These are phyloP conservation scores for Chelonoidis abingdonii DNA, from an alignment of 2,113 vertebrate species.

Conservation along the genomic window DNA sequence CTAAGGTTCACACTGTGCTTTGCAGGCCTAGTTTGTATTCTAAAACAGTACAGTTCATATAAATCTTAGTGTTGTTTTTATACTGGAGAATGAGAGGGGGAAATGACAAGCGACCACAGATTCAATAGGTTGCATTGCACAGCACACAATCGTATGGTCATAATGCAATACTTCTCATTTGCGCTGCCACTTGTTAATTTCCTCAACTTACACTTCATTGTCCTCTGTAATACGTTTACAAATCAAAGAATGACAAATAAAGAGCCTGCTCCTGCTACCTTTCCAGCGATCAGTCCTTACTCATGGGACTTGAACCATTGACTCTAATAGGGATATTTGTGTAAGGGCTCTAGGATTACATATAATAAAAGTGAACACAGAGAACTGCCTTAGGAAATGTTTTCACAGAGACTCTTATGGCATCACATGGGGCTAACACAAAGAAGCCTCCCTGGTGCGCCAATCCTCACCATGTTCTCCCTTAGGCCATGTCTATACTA, in stretches of 20 bases:
- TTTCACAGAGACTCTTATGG: constrained; percentile 49
- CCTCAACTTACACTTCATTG: constrained; percentile 64
- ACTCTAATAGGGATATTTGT: constrained; percentile 21
- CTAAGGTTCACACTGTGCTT: constrained; percentile 36
- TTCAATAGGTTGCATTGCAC: constrained; percentile 70
- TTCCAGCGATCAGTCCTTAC: constrained; percentile 23
- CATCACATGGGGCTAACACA: constrained; percentile 24
- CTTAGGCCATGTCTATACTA: neutral
- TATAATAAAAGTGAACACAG: neutral
- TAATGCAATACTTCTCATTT: constrained; percentile 48
- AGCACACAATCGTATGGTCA: constrained; percentile 29
- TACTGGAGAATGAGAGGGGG: constrained; percentile 26
- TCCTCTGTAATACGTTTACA: constrained; percentile 58
- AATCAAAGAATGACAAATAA: constrained; percentile 55
- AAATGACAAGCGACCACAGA: constrained; percentile 31
- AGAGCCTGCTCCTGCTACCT: neutral
- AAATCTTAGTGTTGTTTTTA: constrained; percentile 61
- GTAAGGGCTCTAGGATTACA: constrained; percentile 44
- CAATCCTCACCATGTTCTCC: constrained; percentile 28
- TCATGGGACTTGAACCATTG: neutral
- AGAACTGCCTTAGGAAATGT: constrained; percentile 52
- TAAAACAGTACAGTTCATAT: constrained; percentile 44
- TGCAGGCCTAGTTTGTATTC: constrained; percentile 73
- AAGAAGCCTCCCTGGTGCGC: constrained; percentile 41
- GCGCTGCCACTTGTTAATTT: constrained; percentile 68